Conservation (phyloP, 1,140 invertebrate genomes). For the Rhizoglyphus robini region DNA sequence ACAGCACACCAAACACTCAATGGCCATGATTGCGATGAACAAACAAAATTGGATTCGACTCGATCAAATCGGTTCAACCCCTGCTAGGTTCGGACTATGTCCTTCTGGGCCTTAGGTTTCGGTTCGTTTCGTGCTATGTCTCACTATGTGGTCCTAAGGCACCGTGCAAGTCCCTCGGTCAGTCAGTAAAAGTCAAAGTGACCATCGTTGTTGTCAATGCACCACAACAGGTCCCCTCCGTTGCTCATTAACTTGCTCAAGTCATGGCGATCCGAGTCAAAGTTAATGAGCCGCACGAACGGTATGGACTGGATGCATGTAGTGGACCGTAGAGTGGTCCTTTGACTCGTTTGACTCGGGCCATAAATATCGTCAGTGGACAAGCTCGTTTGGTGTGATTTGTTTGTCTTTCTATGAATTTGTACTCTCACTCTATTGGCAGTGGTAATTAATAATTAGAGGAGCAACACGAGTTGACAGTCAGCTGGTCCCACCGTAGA, state of each 20-base stretch:
- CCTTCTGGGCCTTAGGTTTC: neutral
- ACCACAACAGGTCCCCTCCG: too few relatives aligned
- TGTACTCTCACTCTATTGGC: neutral
- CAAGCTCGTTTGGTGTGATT: neutral
- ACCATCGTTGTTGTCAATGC: too few relatives aligned
- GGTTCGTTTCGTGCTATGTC: neutral
- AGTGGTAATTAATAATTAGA: neutral
- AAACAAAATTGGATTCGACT: neutral
- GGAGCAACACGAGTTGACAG: neutral
- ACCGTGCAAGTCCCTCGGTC: neutral
- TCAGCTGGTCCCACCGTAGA: neutral
- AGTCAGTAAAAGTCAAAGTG: too few relatives aligned
- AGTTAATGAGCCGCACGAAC: neutral
- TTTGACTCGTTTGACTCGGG: neutral
- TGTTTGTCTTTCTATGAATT: neutral
- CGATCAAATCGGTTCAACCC: too few relatives aligned
- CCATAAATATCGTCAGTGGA: neutral
- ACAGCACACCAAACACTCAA: neutral
- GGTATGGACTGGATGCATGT: neutral
- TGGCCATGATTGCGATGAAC: neutral
- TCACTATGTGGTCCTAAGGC: neutral
- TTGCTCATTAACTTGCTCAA: too few relatives aligned
- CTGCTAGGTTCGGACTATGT: too few relatives aligned
- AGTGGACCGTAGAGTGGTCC: neutral
- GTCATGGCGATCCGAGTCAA: neutral